A percentile compares a stretch with the other conserved stretches of the same genome.
Evolutionary conservation across 2,113 vertebrate genomes (phyloP).

Genomic region (Urocitellus parryii): DNA sequence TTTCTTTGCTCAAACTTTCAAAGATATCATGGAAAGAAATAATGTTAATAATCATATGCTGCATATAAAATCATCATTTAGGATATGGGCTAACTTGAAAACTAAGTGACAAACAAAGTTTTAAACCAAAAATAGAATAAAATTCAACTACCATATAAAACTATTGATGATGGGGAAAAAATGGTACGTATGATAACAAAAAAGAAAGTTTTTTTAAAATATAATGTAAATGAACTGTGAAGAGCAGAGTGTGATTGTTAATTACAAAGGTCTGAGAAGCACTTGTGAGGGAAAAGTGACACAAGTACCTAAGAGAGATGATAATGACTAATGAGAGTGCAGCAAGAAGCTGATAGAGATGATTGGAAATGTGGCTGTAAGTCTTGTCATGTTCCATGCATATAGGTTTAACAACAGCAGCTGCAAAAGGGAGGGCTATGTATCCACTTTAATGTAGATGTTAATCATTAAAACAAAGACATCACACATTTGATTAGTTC

Average conservation of each 20-base stretch:
- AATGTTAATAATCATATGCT: background rate
- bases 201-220: background rate
- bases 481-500: background rate
- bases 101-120: background rate
- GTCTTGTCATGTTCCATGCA: background rate
- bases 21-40: slow-evolving; percentile 24
- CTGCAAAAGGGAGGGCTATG: background rate
- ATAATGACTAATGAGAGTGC: accelerated
- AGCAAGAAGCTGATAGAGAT: background rate
- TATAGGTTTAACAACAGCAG: background rate
- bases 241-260: background rate
- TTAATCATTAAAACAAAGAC: background rate
- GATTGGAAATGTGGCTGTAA: background rate
- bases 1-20: slow-evolving; percentile 29
- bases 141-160: slow-evolving; percentile 21
- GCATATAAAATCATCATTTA: background rate
- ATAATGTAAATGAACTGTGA: background rate
- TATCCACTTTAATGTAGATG: background rate
- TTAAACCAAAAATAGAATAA: background rate
- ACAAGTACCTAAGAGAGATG: background rate
- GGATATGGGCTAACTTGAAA: background rate
- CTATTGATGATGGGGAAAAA: background rate
- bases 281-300: background rate
- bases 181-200: background rate
- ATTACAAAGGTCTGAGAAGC: background rate